Evolutionary conservation across 2,113 vertebrate species (phyloP), one percentile per base, ranked within the genome.

Genomic region (Suricata suricatta): DNA sequence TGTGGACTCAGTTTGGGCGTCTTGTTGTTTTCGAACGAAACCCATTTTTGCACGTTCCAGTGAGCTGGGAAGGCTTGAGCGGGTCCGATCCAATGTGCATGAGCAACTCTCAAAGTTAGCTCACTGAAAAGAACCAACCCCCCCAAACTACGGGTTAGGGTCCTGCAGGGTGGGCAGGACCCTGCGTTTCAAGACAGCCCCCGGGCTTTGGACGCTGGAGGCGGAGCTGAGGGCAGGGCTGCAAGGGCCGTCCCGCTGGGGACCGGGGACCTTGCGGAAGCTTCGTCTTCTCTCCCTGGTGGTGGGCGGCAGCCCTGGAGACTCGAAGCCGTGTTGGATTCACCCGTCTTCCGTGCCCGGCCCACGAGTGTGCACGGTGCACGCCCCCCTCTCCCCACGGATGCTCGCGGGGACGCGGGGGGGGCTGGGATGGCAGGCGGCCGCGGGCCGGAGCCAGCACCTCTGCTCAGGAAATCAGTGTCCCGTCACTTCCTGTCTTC

Each of bases 61-160:
- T 0, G 9, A 21, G 38, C 63, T 0, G 13, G 14, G 33, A 76
- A 41, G 19, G 2, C 27, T 7, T 7, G 33, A 14, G 4, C 23
- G 1, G 14, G 33, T 27, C 35, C 21, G 17, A 17, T 44, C 9
- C 0, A 0, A 0, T 25, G 80, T 21, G 90, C 1, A 0, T 5
- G 10, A 14, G 6, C 6, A 5, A 4, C n/a, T 33, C 57, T 77
- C 47, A 21, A 38, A 17, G 3, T 16, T 5, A 44, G 44, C 5
- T 54, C 1, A 31, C 2, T 41, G 38, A 25, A 79, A 54, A 19
- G 27, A 12, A 13, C 47, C 47, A 50, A 13, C 47, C 47, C 47
- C 47, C 47, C 47, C 35, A 9, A 52, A 7, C 23, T 81, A 41
- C 17, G 4, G 35, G 19, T 23, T 14, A 52, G 33, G 11, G 19